Evolutionary conservation across 2,797 vertebrate genomes (phyloP).

Genomic region (Helostoma temminkii): DNA sequence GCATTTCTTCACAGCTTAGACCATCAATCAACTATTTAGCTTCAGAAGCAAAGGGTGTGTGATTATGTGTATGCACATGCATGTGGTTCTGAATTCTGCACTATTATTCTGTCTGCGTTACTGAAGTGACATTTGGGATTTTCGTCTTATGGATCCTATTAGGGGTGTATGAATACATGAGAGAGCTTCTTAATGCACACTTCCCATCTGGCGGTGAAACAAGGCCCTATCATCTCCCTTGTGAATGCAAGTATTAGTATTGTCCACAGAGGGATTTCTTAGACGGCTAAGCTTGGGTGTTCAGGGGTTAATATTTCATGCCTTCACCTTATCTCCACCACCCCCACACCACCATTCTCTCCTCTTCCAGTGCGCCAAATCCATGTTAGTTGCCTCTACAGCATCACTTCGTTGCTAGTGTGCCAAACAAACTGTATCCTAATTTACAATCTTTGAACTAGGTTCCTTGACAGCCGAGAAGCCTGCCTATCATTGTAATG

Average conservation of each 20-base stretch:
- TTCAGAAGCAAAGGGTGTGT: constrained; percentile 86
- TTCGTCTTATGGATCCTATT: constrained; percentile 76
- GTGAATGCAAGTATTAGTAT: constrained; percentile 73
- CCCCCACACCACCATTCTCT: constrained; percentile 25
- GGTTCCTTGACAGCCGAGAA: constrained; percentile 57
- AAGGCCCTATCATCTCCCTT: constrained; percentile 67
- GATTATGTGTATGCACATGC: constrained; percentile 22
- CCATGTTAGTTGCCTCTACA: constrained; percentile 36
- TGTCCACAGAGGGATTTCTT: constrained; percentile 75
- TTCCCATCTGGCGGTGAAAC: constrained; percentile 72
- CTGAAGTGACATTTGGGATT: constrained; percentile 79
- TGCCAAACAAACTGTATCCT: constrained; percentile 53
- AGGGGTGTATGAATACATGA: constrained; percentile 75
- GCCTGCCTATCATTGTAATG: constrained; percentile 51
- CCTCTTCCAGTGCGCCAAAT: constrained; percentile 33
- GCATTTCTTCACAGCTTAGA: constrained; percentile 89
- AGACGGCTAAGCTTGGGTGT: constrained; percentile 67
- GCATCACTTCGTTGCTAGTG: constrained; percentile 30
- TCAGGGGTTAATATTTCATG: constrained; percentile 80
- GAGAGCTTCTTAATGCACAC: constrained; percentile 75
- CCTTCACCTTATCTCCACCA: constrained; percentile 47
- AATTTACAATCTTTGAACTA: constrained; percentile 65
- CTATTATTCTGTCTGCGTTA: constrained; percentile 69
- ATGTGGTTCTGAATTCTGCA: constrained; percentile 45
- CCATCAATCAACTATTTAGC: constrained; percentile 92